phyloP scores from a whole-genome alignment of 2,797 vertebrate species.

The Carcharodon carcharias region DNA sequence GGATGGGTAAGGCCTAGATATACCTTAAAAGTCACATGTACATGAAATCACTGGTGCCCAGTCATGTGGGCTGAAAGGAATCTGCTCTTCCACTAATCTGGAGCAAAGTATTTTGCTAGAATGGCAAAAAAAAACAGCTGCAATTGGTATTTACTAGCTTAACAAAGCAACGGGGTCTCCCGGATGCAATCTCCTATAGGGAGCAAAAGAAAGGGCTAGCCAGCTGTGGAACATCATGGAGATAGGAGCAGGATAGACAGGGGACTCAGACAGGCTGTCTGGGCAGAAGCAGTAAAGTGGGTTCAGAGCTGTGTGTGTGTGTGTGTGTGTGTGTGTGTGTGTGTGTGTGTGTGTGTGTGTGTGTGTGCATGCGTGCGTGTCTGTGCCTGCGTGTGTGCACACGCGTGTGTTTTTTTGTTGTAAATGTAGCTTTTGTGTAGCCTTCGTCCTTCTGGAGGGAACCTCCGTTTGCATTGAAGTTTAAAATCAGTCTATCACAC shows the following conservation, averaged over 20 bases:
- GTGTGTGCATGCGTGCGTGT: background rate
- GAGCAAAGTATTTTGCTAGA: background rate
- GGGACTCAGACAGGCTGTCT: background rate
- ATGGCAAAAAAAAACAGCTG: background rate
- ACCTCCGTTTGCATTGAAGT: background rate
- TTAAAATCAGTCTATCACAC: background rate
- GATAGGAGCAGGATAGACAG: background rate
- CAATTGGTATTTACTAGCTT: background rate
- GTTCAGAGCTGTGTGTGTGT: background rate
- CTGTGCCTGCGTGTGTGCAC: too few species aligned
- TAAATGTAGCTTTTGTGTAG: background rate
- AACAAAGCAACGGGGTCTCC: background rate
- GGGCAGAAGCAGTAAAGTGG: background rate
- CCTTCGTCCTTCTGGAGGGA: background rate
- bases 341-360: too few species aligned
- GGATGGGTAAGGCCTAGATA: background rate
- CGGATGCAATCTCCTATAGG: background rate
- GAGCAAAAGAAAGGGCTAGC: background rate
- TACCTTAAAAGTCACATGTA: background rate
- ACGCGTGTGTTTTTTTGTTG: background rate
- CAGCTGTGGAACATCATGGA: background rate
- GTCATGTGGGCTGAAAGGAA: too few species aligned
- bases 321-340: background rate
- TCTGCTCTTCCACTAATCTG: background rate
- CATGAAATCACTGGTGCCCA: background rate